A percentile compares a stretch with the other conserved stretches of the same genome.
Conservation (phyloP, 1,140 invertebrate species). For the Brachionus manjavacas region DNA sequence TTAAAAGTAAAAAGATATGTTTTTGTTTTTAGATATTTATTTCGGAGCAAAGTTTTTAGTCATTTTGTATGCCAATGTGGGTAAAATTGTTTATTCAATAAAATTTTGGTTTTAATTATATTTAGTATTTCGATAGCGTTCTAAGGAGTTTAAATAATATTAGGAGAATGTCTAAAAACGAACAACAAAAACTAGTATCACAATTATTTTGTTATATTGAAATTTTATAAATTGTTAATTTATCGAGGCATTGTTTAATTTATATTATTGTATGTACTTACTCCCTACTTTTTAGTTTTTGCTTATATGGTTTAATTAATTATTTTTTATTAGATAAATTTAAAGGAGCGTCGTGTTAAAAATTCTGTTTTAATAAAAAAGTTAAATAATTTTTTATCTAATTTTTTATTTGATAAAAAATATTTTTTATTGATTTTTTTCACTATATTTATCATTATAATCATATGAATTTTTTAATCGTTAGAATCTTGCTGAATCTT, state of each 20-base stretch:
- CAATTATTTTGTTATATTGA: neutral
- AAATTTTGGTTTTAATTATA: neutral
- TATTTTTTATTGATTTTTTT: no score
- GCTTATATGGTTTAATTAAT: neutral
- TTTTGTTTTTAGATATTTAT: neutral
- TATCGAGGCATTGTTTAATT: neutral
- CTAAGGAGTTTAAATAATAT: neutral
- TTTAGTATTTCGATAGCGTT: neutral
- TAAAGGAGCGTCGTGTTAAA: no score
- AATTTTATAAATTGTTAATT: neutral
- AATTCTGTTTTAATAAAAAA: no score
- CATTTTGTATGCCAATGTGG: neutral
- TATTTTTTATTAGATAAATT: neutral
- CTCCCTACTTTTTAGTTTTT: neutral
- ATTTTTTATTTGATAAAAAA: no score
- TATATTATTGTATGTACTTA: no score
- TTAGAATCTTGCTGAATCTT: no score
- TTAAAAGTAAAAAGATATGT: neutral
- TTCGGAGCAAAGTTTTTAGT: neutral
- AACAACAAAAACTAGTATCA: neutral
- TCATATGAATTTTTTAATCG: no score
- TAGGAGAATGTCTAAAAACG: neutral
- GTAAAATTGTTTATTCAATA: neutral
- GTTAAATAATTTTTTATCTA: no score
- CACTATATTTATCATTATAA: no score